These are phyloP conservation scores for Melanotaenia boesemani DNA, from an alignment of 2,797 vertebrate genomes.

Conservation along the genomic window DNA sequence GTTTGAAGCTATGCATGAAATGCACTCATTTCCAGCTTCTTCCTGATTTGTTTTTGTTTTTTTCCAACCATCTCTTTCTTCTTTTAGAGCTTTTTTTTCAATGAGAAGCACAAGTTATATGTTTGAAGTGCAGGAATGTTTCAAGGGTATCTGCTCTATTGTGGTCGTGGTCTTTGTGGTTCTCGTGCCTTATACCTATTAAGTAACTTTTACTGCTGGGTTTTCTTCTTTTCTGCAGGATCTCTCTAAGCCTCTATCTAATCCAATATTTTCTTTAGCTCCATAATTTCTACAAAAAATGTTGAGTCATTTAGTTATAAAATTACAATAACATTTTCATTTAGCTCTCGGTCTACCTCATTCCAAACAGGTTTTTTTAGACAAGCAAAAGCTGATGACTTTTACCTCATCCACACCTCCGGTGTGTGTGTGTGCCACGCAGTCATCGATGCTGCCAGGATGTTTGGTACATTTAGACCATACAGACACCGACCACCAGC, in stretches of 20 bases:
- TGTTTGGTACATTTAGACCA: too few species aligned
- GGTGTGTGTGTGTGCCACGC: background rate
- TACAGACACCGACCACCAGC: too few species aligned
- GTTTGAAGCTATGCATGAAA: slow-evolving; percentile 87
- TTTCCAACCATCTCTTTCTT: slow-evolving; percentile 66
- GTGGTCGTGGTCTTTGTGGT: slow-evolving; percentile 67
- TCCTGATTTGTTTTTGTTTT: slow-evolving; percentile 79
- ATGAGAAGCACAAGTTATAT: slow-evolving; percentile 63
- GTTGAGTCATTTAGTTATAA: background rate
- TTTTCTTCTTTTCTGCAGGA: slow-evolving; percentile 45
- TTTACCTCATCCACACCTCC: background rate
- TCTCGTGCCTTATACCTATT: slow-evolving; percentile 68
- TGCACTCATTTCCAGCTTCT: slow-evolving; percentile 83
- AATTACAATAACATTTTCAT: too few species aligned
- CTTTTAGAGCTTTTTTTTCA: slow-evolving; percentile 47
- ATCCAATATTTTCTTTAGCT: slow-evolving; percentile 12
- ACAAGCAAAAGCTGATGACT: background rate
- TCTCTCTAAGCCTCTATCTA: slow-evolving; percentile 18
- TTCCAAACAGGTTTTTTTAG: too few species aligned
- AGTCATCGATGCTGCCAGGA: too few species aligned
- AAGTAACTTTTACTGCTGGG: slow-evolving; percentile 57
- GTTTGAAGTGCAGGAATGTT: slow-evolving; percentile 82
- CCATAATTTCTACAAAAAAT: background rate
- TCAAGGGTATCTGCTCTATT: slow-evolving; percentile 76
- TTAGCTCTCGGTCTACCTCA: too few species aligned